Conservation (phyloP, 2,113 vertebrate genomes). For the Reinhardtius hippoglossoides region DNA sequence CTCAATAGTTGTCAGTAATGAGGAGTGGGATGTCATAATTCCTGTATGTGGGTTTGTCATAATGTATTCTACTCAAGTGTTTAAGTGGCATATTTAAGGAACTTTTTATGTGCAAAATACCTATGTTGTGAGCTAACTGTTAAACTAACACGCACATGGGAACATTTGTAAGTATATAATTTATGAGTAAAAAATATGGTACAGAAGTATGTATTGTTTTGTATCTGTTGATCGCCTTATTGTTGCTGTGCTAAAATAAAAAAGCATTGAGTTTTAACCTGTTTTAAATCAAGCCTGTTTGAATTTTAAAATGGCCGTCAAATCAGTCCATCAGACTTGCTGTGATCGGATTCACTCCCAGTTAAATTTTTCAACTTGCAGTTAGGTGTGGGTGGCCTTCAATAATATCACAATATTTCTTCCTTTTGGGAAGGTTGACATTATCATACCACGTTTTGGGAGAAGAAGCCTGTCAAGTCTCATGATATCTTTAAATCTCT, state of each 20-base stretch:
- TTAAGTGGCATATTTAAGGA: slow-evolving; percentile 4
- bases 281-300: too few relatives aligned
- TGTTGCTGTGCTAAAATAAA: background rate
- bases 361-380: too few relatives aligned
- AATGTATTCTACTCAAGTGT: background rate
- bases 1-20: too few relatives aligned
- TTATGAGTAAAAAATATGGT: slow-evolving; percentile 46
- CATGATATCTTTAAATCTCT: too few relatives aligned
- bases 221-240: background rate
- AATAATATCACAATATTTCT: too few relatives aligned
- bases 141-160: slow-evolving; percentile 2
- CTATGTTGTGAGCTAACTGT: too few relatives aligned
- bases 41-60: background rate
- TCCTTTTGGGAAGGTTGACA: too few relatives aligned
- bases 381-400: too few relatives aligned
- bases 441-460: too few relatives aligned
- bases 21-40: background rate
- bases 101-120: background rate
- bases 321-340: background rate
- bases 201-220: slow-evolving; percentile 27
- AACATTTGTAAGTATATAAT: slow-evolving; percentile 38
- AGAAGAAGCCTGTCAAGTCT: too few relatives aligned
- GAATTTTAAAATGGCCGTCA: too few relatives aligned
- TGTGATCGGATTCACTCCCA: background rate
- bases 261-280: background rate